A percentile compares a stretch with the other conserved stretches of the same genome.
Conservation (phyloP, 2,113 vertebrate genomes). For the Crocuta crocuta region DNA sequence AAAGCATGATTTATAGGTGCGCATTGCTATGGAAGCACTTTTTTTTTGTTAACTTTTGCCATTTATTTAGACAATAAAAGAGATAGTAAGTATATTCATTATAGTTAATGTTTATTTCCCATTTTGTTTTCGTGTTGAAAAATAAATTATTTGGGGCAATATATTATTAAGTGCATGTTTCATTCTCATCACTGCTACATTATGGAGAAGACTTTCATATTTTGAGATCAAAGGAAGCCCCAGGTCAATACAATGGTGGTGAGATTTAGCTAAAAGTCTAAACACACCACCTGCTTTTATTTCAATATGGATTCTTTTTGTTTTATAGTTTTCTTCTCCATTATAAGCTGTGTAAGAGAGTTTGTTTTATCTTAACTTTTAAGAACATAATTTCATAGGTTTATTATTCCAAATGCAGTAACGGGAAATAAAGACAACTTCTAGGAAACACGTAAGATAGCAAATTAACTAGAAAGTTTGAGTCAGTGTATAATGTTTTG, state of each 20-base stretch:
- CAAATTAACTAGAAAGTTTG: constrained; percentile 32
- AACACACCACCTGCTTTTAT: constrained; percentile 19
- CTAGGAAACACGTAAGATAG: not conserved
- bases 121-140: constrained; percentile 66
- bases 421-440: constrained; percentile 34
- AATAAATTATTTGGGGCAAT: constrained; percentile 63
- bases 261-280: constrained; percentile 46
- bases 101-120: constrained; percentile 57
- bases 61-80: constrained; percentile 60
- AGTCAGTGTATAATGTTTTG: not conserved
- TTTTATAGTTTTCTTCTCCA: constrained; percentile 27
- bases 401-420: constrained; percentile 20
- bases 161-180: constrained; percentile 60
- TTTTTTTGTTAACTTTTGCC: constrained; percentile 38
- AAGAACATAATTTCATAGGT: not conserved
- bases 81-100: constrained; percentile 69
- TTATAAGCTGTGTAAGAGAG: not conserved
- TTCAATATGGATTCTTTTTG: not conserved
- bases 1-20: constrained; percentile 61
- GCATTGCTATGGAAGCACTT: constrained; percentile 1
- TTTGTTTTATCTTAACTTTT: constrained; percentile 49
- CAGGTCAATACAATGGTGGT: not conserved
- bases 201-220: constrained; percentile 36
- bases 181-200: constrained; percentile 10
- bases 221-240: constrained; percentile 26